Evolutionary conservation across 2,888 invertebrate genomes (phyloP), one percentile per base, ranked within the genome.

Genomic region (Chironomus riparius): DNA sequence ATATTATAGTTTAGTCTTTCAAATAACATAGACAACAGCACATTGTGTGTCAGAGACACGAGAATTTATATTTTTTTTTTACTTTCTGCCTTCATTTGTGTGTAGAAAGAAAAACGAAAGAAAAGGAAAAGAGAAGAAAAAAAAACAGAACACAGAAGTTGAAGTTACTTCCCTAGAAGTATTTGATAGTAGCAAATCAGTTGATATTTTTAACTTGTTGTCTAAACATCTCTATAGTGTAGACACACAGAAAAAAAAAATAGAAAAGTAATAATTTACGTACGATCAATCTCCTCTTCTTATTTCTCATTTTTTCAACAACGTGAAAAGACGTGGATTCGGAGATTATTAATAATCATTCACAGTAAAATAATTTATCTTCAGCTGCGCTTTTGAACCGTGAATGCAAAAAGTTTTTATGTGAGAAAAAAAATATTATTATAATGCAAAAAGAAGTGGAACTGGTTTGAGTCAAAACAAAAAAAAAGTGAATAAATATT

Each of bases 131-230:
- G 10, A 69, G 61, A 68, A 68, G 61, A 50, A 68, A 69, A 21
- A 68, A 68, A 56, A 76, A 73, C 38, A 68, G 76, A 69, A 68
- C 68, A 74, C 76, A 76, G 76, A 69, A 76, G 76, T 76, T 74
- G 69, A 70, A 68, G 70, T 77, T 72, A 78, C 78, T 78, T 77
- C 78, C 76, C 77, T 78, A 77, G 78, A 77, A 78, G 78, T 78
- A 68, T 78, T 73, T 77, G 77, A 77, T 77, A 76, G 76, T 74
- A 76, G 77, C 77, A 77, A 70, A 77, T 78, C 77, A 78, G 78
- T 78, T 77, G 76, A 76, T 69, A 77, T 77, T 76, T 76, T 77
- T 77, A 77, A 77, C 77, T 78, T 77, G 77, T 76, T 77, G 77
- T 76, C 73, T 75, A 78, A 77, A 77, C 78, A 78, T 76, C 77